Evolutionary conservation across 2,797 vertebrate genomes (phyloP).

Genomic region (Corythornis leucogaster): DNA sequence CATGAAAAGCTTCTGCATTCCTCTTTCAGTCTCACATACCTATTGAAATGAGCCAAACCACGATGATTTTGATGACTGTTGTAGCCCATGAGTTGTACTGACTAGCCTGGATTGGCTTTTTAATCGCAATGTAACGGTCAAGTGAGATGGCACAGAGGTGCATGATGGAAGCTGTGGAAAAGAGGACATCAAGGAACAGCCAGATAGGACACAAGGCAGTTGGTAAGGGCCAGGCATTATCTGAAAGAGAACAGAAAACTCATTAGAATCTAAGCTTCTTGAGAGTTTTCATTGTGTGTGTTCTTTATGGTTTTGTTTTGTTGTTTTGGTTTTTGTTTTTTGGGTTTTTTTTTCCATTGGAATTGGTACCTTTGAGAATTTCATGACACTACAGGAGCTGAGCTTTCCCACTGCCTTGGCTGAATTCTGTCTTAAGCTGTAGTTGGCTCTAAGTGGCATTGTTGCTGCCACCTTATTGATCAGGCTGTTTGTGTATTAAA

Average conservation of each 20-base stretch:
- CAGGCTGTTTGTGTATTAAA: neutral
- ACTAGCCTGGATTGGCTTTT: constrained; percentile 97
- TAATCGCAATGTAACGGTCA: constrained; percentile 97
- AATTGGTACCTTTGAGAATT: neutral
- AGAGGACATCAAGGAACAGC: constrained; percentile 97
- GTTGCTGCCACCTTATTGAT: neutral
- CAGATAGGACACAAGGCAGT: constrained; percentile 92
- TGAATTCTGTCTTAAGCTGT: neutral
- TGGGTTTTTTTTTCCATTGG: neutral
- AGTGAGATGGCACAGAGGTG: constrained; percentile 98
- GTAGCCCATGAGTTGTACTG: constrained; percentile 95
- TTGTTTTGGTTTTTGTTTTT: too few species aligned
- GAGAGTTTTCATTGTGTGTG: neutral
- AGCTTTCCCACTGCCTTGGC: neutral
- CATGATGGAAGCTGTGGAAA: constrained; percentile 98
- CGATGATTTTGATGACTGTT: constrained; percentile 91
- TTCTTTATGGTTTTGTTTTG: neutral
- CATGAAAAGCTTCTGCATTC: neutral
- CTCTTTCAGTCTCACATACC: constrained; percentile 80
- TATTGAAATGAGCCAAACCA: constrained; percentile 98
- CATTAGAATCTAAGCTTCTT: neutral
- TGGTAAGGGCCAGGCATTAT: constrained; percentile 92
- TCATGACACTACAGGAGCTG: neutral
- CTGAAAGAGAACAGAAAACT: constrained; percentile 79
- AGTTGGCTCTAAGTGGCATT: neutral